Evolutionary conservation across 1,140 invertebrate genomes (phyloP), one percentile per base, ranked within the genome.

Genomic region (Sipha flava): DNA sequence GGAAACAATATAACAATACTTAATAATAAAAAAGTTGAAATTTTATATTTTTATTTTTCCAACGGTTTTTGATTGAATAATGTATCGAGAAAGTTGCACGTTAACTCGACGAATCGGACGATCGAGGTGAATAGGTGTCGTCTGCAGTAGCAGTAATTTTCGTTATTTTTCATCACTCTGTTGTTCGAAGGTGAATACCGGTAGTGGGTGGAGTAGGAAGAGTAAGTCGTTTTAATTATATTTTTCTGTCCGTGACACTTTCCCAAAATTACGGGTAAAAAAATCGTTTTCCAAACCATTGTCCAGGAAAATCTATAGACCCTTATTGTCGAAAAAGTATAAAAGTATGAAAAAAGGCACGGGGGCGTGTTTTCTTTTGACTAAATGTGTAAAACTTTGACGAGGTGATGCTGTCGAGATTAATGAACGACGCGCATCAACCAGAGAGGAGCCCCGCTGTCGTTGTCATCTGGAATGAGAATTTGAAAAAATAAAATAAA

Each of bases 251-350:
- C 12, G 2, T 31, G 72, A 75, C 72, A 75, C 47, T 75, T 75
- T 52, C 16, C n/a, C n/a, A n/a, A 43, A 68, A 68, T 68, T 43
- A 68, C 40, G 29, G 14, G n/a, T n/a, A 57, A 75, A 49, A 73
- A 72, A 72, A 49, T 52, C 31, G 47, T 75, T 75, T 75, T 54
- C 31, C 47, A 54, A 52, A 49, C 72, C 12, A 40, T 75, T 75
- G 72, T 75, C n/a, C n/a, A 23, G 49, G n/a, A 37, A 40, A 75
- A 34, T 75, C 43, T 18, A 23, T 52, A 54, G 49, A 3, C n/a
- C 43, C 10, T 18, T 1, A 49, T 10, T 7, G 16, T 1, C 16
- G 23, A 6, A 43, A 34, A 43, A 40, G 21, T 14, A 5, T 21
- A 40, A 14, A 40, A 40, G 21, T n/a, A n/a, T n/a, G 14, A 66